Percentiles rank a stretch among this genome's conserved stretches.
phyloP scores from a whole-genome alignment of 2,797 vertebrate genomes.

The Halcyon badia region DNA sequence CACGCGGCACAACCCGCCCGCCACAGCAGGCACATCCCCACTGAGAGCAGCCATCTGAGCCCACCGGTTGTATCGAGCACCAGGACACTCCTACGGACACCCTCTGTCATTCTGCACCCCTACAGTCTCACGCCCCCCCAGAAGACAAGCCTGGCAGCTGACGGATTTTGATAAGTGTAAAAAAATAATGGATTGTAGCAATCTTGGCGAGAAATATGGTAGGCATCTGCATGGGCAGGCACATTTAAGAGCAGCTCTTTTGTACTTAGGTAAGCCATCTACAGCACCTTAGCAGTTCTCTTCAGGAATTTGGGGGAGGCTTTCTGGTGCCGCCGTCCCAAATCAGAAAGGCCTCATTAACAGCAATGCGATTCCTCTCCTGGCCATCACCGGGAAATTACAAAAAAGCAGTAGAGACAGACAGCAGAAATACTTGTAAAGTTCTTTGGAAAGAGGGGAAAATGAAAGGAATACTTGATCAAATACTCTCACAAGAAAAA shows the following conservation, averaged over 20 bases:
- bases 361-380: neutral
- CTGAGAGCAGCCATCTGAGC: neutral
- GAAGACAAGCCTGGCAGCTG: neutral
- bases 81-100: fast-evolving
- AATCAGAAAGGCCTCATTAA: neutral
- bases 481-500: neutral
- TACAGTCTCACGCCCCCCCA: neutral
- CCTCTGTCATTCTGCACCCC: neutral
- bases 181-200: neutral
- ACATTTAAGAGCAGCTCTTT: neutral
- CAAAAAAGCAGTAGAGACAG: neutral
- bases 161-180: neutral
- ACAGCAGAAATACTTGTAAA: neutral
- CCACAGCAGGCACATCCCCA: neutral
- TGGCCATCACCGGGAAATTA: neutral
- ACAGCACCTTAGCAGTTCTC: neutral
- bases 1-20: neutral
- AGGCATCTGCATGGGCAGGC: neutral
- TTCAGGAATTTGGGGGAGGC: neutral
- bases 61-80: neutral
- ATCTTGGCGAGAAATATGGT: neutral
- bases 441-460: neutral
- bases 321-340: neutral
- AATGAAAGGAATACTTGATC: neutral
- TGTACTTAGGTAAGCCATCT: neutral